These are phyloP conservation scores for Schrankia costaestrigalis DNA, from an alignment of 2,888 invertebrate genomes.

Conservation along the genomic window DNA sequence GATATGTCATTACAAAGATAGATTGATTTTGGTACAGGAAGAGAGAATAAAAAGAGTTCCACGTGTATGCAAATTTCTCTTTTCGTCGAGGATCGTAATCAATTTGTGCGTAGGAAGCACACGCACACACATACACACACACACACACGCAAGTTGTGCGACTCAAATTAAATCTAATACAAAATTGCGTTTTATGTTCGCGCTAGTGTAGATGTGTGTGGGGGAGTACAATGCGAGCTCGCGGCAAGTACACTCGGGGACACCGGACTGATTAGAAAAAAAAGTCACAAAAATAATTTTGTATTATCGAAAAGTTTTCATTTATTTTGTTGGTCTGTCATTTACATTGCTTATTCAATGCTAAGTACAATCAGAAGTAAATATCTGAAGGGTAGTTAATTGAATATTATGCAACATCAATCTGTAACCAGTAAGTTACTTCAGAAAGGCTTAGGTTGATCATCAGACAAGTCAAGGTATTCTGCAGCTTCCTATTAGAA, in stretches of 20 bases:
- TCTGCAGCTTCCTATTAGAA: too few relatives aligned
- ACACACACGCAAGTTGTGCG: slow-evolving; percentile 43
- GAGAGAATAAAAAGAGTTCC: slow-evolving; percentile 44
- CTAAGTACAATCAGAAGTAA: too few relatives aligned
- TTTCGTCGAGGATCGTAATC: slow-evolving; percentile 76
- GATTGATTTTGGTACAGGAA: slow-evolving; percentile 47
- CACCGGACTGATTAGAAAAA: slow-evolving; percentile 42
- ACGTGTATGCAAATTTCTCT: slow-evolving; percentile 76
- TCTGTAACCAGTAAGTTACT: too few relatives aligned
- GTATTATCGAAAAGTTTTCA: too few relatives aligned
- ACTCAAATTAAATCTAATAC: slow-evolving; percentile 80
- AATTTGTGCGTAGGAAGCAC: slow-evolving; percentile 78
- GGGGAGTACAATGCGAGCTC: slow-evolving; percentile 71
- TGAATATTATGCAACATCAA: too few relatives aligned
- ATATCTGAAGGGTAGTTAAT: too few relatives aligned
- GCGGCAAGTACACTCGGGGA: slow-evolving; percentile 59
- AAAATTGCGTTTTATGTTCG: slow-evolving; percentile 80
- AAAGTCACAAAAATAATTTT: too few relatives aligned
- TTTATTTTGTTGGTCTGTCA: too few relatives aligned
- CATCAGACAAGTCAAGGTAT: too few relatives aligned
- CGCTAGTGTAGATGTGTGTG: slow-evolving; percentile 73
- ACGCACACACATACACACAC: slow-evolving; percentile 48
- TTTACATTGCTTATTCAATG: too few relatives aligned
- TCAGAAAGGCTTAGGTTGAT: too few relatives aligned
- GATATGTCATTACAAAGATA: slow-evolving; percentile 32